Conservation (phyloP, 1,140 invertebrate species). For the Drosophila virilis region DNA sequence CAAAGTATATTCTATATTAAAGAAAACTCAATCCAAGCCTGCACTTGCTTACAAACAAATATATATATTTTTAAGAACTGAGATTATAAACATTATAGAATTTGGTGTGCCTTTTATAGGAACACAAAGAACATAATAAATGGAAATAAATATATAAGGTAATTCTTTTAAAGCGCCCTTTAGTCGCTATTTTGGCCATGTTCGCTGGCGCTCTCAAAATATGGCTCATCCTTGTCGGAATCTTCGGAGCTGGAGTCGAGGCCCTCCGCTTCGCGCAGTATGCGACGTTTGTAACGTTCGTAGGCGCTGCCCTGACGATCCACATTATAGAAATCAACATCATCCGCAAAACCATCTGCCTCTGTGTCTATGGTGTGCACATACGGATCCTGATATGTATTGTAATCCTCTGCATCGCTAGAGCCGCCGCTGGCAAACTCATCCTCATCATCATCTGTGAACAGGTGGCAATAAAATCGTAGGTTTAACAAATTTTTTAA, state of each 20-base stretch:
- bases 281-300: slow-evolving; percentile 85
- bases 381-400: slow-evolving; percentile 76
- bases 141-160: background rate
- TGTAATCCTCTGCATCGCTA: slow-evolving; percentile 84
- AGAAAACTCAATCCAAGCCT: background rate
- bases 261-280: slow-evolving; percentile 70
- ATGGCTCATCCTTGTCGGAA: slow-evolving; percentile 59
- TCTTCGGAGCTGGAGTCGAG: slow-evolving; percentile 82
- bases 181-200: slow-evolving; percentile 70
- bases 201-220: slow-evolving; percentile 63
- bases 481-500: background rate
- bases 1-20: too few species aligned
- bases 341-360: slow-evolving; percentile 83
- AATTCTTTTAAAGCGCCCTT: slow-evolving; percentile 11
- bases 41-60: background rate
- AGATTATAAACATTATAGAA: background rate
- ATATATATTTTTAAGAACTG: background rate
- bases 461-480: background rate
- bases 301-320: slow-evolving; percentile 85
- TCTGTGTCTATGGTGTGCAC: slow-evolving; percentile 83
- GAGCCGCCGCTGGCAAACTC: slow-evolving; percentile 72
- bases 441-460: slow-evolving; percentile 69
- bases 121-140: too few species aligned
- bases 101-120: background rate
- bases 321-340: slow-evolving; percentile 85